These are phyloP conservation scores for Falco novaeseelandiae DNA, from an alignment of 2,797 vertebrate genomes.

Conservation along the genomic window DNA sequence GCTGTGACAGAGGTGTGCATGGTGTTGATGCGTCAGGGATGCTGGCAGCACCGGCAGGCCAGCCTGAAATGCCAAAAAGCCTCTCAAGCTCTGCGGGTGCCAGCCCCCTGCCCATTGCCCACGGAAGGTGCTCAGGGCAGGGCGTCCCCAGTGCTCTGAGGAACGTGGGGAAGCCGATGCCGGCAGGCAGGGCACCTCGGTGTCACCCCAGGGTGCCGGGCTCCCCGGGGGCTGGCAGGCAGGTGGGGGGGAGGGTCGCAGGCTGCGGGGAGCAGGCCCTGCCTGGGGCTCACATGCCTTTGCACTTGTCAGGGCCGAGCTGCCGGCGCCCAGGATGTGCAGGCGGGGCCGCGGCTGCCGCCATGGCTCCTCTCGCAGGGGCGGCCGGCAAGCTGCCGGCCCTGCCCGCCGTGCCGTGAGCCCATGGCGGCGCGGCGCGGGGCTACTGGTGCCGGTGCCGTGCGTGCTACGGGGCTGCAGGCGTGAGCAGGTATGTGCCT, in stretches of 20 bases:
- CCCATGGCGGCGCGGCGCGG: not conserved
- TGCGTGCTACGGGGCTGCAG: not conserved
- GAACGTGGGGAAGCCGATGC: fast-evolving
- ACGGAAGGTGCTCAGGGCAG: not conserved
- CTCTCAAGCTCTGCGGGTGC: not conserved
- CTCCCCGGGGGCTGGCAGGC: not conserved
- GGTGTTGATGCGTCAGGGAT: not conserved
- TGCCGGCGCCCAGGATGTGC: fast-evolving
- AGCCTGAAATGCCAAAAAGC: not conserved
- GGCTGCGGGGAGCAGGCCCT: not conserved
- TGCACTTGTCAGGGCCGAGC: not conserved
- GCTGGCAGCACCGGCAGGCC: not conserved
- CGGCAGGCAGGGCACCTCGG: fast-evolving
- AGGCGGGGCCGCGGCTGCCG: not conserved
- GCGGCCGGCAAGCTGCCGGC: not conserved
- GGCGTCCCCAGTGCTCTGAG: fast-evolving
- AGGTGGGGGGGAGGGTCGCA: fast-evolving
- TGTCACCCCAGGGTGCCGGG: not conserved
- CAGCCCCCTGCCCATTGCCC: not conserved
- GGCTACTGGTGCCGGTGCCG: not conserved
- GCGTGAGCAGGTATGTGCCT: not conserved
- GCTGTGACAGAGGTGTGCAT: not conserved
- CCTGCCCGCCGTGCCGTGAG: not conserved
- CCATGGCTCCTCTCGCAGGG: not conserved
- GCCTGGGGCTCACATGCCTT: not conserved